Percentiles rank a stretch among this genome's conserved stretches.
phyloP scores from a whole-genome alignment of 1,140 invertebrate species.

The Trachymyrmex septentrionalis region DNA sequence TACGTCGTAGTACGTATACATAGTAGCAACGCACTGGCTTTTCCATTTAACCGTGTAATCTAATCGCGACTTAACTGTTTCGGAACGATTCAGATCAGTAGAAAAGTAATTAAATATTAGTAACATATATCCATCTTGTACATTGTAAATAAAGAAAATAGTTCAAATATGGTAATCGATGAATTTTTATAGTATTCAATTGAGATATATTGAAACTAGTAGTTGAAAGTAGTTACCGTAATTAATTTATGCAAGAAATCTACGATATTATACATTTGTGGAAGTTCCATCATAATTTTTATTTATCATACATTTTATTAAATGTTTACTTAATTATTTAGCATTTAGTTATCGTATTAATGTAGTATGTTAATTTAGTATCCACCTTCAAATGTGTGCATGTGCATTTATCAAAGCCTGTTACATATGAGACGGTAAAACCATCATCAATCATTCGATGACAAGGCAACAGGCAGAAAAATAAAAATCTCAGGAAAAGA shows the following conservation, averaged over 20 bases:
- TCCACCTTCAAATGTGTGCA: background rate
- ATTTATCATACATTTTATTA: background rate
- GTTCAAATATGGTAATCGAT: background rate
- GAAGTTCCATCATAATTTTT: background rate
- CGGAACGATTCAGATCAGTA: background rate
- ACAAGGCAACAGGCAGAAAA: slow-evolving; percentile 1
- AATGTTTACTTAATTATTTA: background rate
- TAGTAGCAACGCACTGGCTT: slow-evolving; percentile 10
- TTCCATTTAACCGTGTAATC: slow-evolving; percentile 33
- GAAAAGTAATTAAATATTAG: background rate
- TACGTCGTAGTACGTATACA: background rate
- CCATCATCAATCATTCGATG: slow-evolving; percentile 38
- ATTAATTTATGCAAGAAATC: background rate
- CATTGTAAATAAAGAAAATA: background rate
- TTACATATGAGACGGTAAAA: background rate
- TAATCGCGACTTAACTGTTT: slow-evolving; percentile 35
- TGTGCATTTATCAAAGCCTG: background rate
- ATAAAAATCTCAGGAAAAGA: slow-evolving; percentile 30
- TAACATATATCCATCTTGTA: background rate
- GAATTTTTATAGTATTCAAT: background rate
- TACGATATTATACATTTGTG: background rate
- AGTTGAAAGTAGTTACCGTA: background rate
- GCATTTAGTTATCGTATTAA: background rate
- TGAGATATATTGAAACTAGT: background rate
- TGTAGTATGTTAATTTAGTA: slow-evolving; percentile 35